Evolutionary conservation across 2,113 vertebrate genomes (phyloP).

Genomic region (Amphilophus citrinellus): DNA sequence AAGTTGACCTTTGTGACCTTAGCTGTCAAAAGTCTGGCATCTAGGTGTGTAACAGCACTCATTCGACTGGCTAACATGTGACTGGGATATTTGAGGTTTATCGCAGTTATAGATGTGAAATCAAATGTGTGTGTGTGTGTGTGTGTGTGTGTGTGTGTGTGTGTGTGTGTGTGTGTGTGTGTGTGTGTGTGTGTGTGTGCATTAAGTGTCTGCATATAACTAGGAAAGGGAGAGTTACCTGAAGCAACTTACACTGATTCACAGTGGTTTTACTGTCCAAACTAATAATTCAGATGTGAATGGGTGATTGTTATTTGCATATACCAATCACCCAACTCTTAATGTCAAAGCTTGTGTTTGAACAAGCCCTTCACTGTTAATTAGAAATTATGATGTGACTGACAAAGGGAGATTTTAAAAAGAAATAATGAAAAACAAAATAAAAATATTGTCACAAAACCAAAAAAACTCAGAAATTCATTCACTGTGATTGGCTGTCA

Average conservation of each 20-base stretch:
- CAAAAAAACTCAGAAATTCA: no score
- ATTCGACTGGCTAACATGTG: slow-evolving; percentile 57
- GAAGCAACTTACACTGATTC: slow-evolving; percentile 21
- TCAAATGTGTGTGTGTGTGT: background rate
- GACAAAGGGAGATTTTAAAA: no score
- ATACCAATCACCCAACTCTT: background rate
- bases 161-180: background rate
- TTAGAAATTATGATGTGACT: background rate
- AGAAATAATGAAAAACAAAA: no score
- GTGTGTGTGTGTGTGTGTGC: background rate
- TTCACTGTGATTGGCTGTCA: no score
- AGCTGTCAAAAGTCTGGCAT: no score
- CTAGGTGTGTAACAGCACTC: background rate
- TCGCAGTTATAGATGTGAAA: slow-evolving; percentile 7
- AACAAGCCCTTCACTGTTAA: background rate
- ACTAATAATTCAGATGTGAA: slow-evolving; percentile 40
- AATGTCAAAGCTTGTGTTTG: background rate
- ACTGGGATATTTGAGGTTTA: slow-evolving; percentile 45
- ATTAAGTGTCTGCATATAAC: slow-evolving; percentile 17
- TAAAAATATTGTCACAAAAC: no score
- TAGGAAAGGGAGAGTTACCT: slow-evolving; percentile 1
- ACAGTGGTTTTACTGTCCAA: slow-evolving; percentile 56
- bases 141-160: background rate
- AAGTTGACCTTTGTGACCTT: no score
- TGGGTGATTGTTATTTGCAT: slow-evolving; percentile 33